Percentiles rank a stretch among this genome's conserved stretches.
Evolutionary conservation across 2,888 invertebrate genomes (phyloP).

Genomic region (Rhagonycha fulva): DNA sequence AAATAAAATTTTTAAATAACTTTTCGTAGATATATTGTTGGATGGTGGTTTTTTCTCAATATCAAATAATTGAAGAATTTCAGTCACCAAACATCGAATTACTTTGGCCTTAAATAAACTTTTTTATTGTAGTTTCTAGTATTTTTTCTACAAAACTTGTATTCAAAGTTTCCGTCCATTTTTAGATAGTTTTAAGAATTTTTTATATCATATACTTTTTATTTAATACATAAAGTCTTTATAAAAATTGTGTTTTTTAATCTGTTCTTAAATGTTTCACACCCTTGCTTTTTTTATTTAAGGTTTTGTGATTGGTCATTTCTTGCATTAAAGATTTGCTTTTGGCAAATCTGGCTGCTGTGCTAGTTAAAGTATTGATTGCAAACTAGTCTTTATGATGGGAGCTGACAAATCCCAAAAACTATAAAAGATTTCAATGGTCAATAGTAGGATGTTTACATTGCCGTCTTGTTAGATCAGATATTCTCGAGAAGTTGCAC

Average conservation of each 20-base stretch:
- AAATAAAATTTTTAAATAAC: neutral
- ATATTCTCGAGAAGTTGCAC: no score
- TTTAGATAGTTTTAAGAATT: neutral
- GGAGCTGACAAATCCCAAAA: no score
- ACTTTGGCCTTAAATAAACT: constrained; percentile 62
- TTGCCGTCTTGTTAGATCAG: no score
- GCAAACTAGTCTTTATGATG: no score
- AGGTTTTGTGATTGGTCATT: no score
- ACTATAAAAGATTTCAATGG: no score
- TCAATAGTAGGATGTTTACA: no score
- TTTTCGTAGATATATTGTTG: constrained; percentile 81
- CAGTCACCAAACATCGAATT: constrained; percentile 89
- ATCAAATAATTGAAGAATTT: constrained; percentile 76
- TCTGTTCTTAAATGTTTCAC: no score
- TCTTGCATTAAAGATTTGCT: no score
- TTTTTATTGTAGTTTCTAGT: neutral
- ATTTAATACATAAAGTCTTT: neutral
- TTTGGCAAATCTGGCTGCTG: no score
- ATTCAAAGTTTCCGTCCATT: neutral
- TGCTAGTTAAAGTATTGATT: no score
- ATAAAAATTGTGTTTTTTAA: neutral
- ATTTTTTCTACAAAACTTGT: neutral
- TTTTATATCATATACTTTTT: neutral
- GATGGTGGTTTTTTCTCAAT: constrained; percentile 84
- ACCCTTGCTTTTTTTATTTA: no score